These are phyloP conservation scores for Aphis craccivora DNA, from an alignment of 1,140 invertebrate genomes.

Conservation along the genomic window DNA sequence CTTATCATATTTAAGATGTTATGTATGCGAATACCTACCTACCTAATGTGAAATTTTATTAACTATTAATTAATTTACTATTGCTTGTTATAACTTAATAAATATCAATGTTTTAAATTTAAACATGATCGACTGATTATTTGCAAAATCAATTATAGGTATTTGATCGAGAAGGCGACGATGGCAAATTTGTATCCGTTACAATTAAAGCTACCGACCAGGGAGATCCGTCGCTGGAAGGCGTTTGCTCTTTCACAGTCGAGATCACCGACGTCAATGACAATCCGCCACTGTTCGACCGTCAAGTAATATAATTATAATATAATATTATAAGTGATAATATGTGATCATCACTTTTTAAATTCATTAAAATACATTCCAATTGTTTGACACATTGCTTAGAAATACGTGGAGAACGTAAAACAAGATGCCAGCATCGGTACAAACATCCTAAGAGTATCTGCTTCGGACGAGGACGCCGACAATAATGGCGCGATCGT, in stretches of 20 bases:
- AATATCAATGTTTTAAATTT: no score
- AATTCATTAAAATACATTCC: neutral
- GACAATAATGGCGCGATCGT: slow-evolving; percentile 95
- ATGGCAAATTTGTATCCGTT: slow-evolving; percentile 94
- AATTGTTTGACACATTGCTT: slow-evolving; percentile 59
- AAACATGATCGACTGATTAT: neutral
- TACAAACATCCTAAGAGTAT: slow-evolving; percentile 91
- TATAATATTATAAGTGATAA: neutral
- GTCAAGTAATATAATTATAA: slow-evolving; percentile 74
- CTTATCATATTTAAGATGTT: neutral
- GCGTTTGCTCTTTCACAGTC: slow-evolving; percentile 94
- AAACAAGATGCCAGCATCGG: slow-evolving; percentile 96
- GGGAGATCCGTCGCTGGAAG: slow-evolving; percentile 92
- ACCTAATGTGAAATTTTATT: neutral
- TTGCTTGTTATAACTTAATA: neutral
- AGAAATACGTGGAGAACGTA: slow-evolving; percentile 97
- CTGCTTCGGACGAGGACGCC: slow-evolving; percentile 93
- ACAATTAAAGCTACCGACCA: slow-evolving; percentile 96
- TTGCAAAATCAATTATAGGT: slow-evolving; percentile 67
- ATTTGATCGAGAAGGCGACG: slow-evolving; percentile 93
- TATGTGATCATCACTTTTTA: no score
- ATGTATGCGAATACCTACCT: neutral
- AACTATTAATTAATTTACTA: neutral
- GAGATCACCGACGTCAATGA: slow-evolving; percentile 96
- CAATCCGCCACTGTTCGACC: slow-evolving; percentile 91